Percentiles rank a stretch among this genome's conserved stretches.
These are phyloP conservation scores for Rhingia campestris DNA, from an alignment of 2,888 invertebrate genomes.

Conservation along the genomic window DNA sequence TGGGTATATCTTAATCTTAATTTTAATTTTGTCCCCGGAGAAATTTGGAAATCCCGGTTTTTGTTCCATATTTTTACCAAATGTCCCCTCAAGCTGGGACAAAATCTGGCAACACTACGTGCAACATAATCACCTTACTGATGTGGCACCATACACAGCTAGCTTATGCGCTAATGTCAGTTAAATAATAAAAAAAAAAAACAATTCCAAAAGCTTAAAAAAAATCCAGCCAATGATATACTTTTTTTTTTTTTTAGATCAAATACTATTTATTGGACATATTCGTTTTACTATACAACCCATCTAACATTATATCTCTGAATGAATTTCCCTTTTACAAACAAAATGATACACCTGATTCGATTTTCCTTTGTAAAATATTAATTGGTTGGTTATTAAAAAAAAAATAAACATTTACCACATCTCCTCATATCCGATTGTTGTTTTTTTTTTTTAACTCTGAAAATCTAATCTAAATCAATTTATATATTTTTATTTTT, in stretches of 20 bases:
- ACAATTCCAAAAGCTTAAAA: neutral
- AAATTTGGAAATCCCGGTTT: too few relatives aligned
- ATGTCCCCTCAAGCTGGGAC: too few relatives aligned
- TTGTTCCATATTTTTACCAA: too few relatives aligned
- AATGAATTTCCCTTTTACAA: neutral
- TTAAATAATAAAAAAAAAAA: too few relatives aligned
- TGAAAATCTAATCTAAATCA: constrained; percentile 70
- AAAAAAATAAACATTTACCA: constrained; percentile 62
- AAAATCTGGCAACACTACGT: too few relatives aligned
- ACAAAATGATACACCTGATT: constrained; percentile 48
- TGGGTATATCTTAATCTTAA: too few relatives aligned
- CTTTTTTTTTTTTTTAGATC: constrained; percentile 1
- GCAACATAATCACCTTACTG: too few relatives aligned
- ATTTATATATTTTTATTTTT: constrained; percentile 37
- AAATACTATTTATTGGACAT: neutral
- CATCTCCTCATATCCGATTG: constrained; percentile 36
- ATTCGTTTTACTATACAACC: neutral
- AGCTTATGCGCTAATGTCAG: too few relatives aligned
- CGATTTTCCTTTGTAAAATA: constrained; percentile 40
- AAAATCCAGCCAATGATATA: constrained; percentile 59
- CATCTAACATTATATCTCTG: constrained; percentile 5
- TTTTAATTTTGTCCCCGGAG: too few relatives aligned
- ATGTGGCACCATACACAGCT: too few relatives aligned
- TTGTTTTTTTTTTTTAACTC: constrained; percentile 27
- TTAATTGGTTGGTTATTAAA: constrained; percentile 45